Evolutionary conservation across 2,888 invertebrate genomes (phyloP).

Genomic region (Pardosa pseudoannulata): DNA sequence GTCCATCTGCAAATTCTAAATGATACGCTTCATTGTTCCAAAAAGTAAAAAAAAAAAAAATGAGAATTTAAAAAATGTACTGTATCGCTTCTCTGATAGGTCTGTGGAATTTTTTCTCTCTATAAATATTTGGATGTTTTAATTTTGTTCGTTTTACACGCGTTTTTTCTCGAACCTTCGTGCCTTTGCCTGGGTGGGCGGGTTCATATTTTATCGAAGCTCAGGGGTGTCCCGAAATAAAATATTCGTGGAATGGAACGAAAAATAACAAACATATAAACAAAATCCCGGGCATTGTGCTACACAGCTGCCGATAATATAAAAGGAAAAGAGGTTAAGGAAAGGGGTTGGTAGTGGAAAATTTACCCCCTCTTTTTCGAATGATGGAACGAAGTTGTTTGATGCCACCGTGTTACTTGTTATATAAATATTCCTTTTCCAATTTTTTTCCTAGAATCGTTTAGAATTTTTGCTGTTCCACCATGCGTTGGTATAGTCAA

Average conservation of each 20-base stretch:
- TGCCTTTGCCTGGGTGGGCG: slow-evolving; percentile 48
- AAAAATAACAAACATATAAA: not conserved
- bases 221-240: slow-evolving; percentile 18
- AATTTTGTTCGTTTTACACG: no score
- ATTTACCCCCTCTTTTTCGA: no score
- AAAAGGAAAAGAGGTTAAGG: no score
- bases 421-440: no score
- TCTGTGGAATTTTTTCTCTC: not conserved
- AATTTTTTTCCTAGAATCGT: no score
- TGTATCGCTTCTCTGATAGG: slow-evolving; percentile 5
- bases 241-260: not conserved
- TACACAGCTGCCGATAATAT: not conserved
- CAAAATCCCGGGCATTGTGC: slow-evolving; percentile 1
- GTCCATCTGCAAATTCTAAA: not conserved
- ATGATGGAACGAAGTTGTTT: no score
- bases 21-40: not conserved
- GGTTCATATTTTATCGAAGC: not conserved
- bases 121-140: slow-evolving; percentile 17
- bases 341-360: no score
- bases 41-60: no score
- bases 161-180: slow-evolving; percentile 37
- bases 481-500: no score
- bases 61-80: not conserved
- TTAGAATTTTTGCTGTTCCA: no score
- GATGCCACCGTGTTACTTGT: no score